phyloP scores from a whole-genome alignment of 2,797 vertebrate genomes.

The Chanos chanos region DNA sequence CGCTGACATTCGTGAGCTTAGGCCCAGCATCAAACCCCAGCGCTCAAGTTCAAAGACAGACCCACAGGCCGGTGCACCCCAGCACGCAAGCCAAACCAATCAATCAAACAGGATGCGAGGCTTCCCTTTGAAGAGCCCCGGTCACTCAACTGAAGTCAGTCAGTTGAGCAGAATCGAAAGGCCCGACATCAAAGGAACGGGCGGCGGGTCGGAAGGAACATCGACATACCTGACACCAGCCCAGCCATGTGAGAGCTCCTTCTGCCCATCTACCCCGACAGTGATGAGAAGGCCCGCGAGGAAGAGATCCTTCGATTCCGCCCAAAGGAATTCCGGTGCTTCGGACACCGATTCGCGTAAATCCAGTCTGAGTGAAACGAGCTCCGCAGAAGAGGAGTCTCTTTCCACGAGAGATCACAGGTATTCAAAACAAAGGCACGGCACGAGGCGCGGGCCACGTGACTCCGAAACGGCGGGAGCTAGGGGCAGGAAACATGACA shows the following conservation, averaged over 20 bases:
- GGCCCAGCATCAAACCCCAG: constrained; percentile 35
- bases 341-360: constrained; percentile 27
- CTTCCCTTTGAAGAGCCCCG: constrained; percentile 32
- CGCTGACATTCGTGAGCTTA: constrained; percentile 21
- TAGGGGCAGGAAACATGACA: neutral
- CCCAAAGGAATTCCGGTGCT: constrained; percentile 21
- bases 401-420: constrained; percentile 13
- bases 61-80: neutral
- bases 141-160: constrained; percentile 1
- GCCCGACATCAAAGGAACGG: constrained; percentile 37
- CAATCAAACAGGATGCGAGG: constrained; percentile 19
- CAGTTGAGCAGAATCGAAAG: constrained; percentile 26
- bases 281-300: neutral
- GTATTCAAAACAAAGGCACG: neutral
- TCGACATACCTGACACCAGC: constrained; percentile 29
- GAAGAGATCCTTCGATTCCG: constrained; percentile 1
- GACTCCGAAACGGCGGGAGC: neutral
- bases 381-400: constrained; percentile 7
- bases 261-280: constrained; percentile 16
- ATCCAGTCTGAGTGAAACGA: constrained; percentile 18
- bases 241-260: constrained; percentile 31
- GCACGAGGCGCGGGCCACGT: neutral
- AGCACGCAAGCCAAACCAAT: neutral
- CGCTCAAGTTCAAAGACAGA: constrained; percentile 35
- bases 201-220: constrained; percentile 30